Evolutionary conservation across 2,888 invertebrate genomes (phyloP).

Genomic region (Augiades crinisus): DNA sequence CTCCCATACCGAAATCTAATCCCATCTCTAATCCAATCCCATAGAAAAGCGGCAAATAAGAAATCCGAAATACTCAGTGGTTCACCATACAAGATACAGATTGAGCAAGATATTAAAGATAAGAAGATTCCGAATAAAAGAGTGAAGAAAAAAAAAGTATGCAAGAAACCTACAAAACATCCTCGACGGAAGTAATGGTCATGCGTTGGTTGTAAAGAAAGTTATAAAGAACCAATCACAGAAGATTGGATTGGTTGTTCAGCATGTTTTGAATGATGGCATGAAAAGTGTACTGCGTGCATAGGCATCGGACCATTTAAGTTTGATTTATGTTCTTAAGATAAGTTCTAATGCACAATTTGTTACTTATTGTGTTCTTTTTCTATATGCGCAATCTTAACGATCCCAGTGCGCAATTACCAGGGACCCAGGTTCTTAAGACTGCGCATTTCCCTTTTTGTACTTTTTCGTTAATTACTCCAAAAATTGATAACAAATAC

Average conservation of each 20-base stretch:
- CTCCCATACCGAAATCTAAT: background rate
- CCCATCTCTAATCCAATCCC: too few relatives aligned
- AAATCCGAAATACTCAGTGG: background rate
- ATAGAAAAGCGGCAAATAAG: background rate
- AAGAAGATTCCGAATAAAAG: background rate
- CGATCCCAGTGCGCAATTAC: too few relatives aligned
- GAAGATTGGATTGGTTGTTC: constrained; percentile 22
- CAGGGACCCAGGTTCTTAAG: too few relatives aligned
- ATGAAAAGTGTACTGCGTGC: background rate
- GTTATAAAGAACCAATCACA: constrained; percentile 20
- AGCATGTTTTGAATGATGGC: constrained; percentile 15
- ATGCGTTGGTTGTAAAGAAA: background rate
- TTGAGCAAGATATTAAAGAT: background rate
- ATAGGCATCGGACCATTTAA: too few relatives aligned
- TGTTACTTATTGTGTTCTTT: too few relatives aligned
- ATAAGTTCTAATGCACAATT: too few relatives aligned
- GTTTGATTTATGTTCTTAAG: too few relatives aligned
- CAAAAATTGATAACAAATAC: too few relatives aligned
- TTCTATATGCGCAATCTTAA: too few relatives aligned
- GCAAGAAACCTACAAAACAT: too few relatives aligned
- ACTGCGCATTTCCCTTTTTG: too few relatives aligned
- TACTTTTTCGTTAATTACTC: too few relatives aligned
- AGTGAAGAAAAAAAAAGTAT: background rate
- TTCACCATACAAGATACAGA: background rate
- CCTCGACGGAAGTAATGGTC: background rate